Percentiles rank a stretch among this genome's conserved stretches.
Conservation (phyloP, 1,140 invertebrate species). For the Triops cancriformis region DNA sequence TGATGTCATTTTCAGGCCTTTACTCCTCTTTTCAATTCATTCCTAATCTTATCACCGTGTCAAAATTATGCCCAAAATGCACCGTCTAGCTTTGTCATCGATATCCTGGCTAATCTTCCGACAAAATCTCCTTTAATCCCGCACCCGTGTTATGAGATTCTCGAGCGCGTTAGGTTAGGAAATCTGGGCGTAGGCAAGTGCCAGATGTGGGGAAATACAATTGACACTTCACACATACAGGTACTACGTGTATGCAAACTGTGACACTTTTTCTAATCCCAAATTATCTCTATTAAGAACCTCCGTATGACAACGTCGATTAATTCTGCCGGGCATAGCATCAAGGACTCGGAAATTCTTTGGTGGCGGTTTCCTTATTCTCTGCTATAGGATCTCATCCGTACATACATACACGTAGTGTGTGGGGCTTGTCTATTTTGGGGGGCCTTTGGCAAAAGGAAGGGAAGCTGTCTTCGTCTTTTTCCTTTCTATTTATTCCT, state of each 20-base stretch:
- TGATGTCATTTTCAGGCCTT: background rate
- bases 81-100: background rate
- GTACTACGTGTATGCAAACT: background rate
- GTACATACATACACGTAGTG: background rate
- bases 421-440: background rate
- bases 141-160: no score
- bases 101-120: no score
- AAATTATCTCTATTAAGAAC: no score
- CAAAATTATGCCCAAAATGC: background rate
- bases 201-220: background rate
- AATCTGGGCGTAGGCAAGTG: background rate
- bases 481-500: constrained; percentile 2
- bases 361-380: background rate
- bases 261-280: background rate
- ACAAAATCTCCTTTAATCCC: no score
- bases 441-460: background rate
- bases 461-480: background rate
- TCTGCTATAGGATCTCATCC: background rate
- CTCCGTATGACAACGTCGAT: background rate
- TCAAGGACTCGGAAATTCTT: background rate
- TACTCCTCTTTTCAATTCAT: background rate
- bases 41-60: background rate
- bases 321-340: background rate
- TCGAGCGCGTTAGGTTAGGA: background rate
- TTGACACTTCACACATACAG: background rate